Percentiles rank a stretch among this genome's conserved stretches.
Evolutionary conservation across 1,140 invertebrate genomes (phyloP).

Genomic region (Brachionus plicatilis): DNA sequence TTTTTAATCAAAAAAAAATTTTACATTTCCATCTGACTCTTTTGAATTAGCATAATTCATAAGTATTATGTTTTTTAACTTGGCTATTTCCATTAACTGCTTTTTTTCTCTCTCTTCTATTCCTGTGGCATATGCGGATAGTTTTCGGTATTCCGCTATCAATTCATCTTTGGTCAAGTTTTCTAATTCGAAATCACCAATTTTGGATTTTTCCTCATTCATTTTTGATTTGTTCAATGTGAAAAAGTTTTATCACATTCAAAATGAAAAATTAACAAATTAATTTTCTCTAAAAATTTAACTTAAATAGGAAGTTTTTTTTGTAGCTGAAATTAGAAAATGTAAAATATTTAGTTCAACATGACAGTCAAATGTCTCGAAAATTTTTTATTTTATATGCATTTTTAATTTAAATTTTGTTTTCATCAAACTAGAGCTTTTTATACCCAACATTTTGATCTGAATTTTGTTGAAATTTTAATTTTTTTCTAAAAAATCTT

Average conservation of each 20-base stretch:
- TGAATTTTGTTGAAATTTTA: background rate
- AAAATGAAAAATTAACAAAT: background rate
- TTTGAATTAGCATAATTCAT: constrained; percentile 16
- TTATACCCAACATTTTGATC: background rate
- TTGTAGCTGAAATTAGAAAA: background rate
- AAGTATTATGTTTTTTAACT: constrained; percentile 29
- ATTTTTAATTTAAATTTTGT: constrained; percentile 1
- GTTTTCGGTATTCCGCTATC: background rate
- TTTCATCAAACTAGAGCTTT: background rate
- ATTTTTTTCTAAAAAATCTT: background rate
- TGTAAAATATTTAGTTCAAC: background rate
- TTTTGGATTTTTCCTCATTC: background rate
- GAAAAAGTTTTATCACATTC: background rate
- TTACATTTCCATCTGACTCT: constrained; percentile 1
- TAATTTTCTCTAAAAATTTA: background rate
- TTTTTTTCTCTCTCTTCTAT: constrained; percentile 37
- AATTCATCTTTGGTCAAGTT: constrained; percentile 14
- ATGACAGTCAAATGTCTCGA: background rate
- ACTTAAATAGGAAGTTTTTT: background rate
- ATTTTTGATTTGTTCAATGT: background rate
- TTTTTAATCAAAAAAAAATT: background rate
- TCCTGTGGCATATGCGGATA: background rate
- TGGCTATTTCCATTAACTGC: constrained; percentile 14
- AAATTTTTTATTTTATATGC: background rate
- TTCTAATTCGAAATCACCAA: constrained; percentile 30